Conservation (phyloP, 2,888 invertebrate species). For the Pachliopta kotzebuea region DNA sequence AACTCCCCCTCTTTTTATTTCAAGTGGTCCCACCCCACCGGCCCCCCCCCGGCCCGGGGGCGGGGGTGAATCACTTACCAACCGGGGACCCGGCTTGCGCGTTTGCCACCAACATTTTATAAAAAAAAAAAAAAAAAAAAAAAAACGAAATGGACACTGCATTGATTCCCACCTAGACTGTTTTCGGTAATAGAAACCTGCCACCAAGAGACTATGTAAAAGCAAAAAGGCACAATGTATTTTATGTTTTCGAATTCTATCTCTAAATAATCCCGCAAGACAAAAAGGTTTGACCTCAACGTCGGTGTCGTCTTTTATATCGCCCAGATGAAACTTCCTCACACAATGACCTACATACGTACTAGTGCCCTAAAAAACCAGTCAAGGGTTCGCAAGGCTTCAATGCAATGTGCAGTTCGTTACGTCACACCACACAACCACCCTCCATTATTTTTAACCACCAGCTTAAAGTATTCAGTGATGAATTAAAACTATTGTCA, state of each 20-base stretch:
- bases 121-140: no score
- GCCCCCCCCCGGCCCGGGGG: no score
- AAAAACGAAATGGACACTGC: no score
- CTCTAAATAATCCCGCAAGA: neutral
- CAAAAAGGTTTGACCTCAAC: constrained; percentile 2
- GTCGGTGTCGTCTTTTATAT: neutral
- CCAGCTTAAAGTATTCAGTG: neutral
- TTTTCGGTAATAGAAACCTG: no score
- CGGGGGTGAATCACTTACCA: no score
- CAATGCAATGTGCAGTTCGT: constrained; percentile 6
- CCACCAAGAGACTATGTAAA: no score
- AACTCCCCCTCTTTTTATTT: no score
- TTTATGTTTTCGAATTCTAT: neutral
- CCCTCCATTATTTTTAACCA: neutral
- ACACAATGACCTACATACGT: constrained; percentile 3
- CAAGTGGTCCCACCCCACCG: no score
- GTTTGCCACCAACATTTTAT: no score
- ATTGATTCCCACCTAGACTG: no score
- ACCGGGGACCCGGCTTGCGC: no score
- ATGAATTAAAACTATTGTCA: neutral
- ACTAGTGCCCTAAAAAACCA: neutral
- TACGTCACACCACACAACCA: neutral
- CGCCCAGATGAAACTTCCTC: neutral
- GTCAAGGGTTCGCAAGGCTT: constrained; percentile 1
- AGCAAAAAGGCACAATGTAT: neutral